Evolutionary conservation across 2,113 vertebrate species (phyloP).

Genomic region (Hiodon tergisus): DNA sequence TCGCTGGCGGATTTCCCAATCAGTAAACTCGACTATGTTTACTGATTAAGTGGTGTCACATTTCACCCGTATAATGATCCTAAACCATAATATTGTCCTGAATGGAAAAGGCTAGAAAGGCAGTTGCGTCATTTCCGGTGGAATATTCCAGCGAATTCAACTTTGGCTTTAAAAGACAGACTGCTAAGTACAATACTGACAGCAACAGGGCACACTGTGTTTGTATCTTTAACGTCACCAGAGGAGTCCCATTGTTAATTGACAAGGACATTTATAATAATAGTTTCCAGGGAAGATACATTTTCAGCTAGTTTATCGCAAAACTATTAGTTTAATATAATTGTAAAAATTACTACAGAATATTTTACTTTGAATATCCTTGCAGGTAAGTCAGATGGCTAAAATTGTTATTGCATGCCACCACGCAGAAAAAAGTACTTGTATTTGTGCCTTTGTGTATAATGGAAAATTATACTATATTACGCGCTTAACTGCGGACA

Average conservation of each 20-base stretch:
- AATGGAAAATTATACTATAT: too few relatives aligned
- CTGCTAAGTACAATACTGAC: slow-evolving; percentile 9
- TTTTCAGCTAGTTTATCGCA: slow-evolving; percentile 3
- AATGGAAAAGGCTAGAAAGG: slow-evolving; percentile 28
- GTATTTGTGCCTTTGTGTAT: not conserved
- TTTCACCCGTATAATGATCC: not conserved
- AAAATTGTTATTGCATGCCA: not conserved
- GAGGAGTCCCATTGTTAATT: not conserved
- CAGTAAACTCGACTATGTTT: too few relatives aligned
- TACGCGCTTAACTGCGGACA: too few relatives aligned
- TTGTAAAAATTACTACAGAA: slow-evolving; percentile 5
- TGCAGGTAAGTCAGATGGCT: slow-evolving; percentile 33
- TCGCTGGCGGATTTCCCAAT: too few relatives aligned
- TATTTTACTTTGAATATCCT: slow-evolving; percentile 2
- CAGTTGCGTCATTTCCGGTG: slow-evolving; percentile 58
- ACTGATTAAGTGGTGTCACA: not conserved
- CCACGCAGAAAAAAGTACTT: not conserved
- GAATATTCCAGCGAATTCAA: slow-evolving; percentile 56
- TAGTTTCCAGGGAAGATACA: not conserved
- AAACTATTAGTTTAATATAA: not conserved
- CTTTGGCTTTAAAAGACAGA: slow-evolving; percentile 50
- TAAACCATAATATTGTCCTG: not conserved
- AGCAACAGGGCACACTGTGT: slow-evolving; percentile 32
- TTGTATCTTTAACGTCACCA: too few relatives aligned
- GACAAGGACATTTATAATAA: not conserved